These are phyloP conservation scores for Parazoanthus darwini DNA, from an alignment of 92 coral and sea anemone species.

Conservation along the genomic window DNA sequence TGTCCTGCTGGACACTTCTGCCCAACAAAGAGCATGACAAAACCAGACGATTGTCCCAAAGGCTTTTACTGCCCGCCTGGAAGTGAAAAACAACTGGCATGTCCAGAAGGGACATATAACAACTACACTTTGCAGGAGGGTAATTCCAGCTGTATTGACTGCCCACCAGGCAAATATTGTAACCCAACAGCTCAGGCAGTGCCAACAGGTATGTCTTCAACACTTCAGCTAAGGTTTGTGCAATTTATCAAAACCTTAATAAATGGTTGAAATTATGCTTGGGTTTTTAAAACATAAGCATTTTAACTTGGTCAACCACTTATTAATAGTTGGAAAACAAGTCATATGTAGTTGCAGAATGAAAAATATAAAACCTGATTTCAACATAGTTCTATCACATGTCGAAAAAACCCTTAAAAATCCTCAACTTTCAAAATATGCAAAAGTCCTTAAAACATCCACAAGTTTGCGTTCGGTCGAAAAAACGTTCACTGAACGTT, in stretches of 20 bases:
- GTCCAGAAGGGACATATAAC: constrained; percentile 92
- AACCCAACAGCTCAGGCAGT: constrained; percentile 86
- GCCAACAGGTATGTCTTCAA: constrained; percentile 78
- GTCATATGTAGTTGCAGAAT: too few species aligned
- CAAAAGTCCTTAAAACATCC: not conserved
- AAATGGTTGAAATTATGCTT: too few species aligned
- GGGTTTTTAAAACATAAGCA: too few species aligned
- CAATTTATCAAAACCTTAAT: not conserved
- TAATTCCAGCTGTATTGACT: constrained; percentile 83
- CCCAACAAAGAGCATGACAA: constrained; percentile 85
- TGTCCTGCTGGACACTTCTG: constrained; percentile 88
- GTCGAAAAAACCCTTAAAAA: too few species aligned
- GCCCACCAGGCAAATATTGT: constrained; percentile 86
- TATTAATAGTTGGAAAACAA: too few species aligned
- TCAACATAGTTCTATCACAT: too few species aligned
- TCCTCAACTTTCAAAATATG: not conserved
- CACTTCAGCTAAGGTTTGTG: not conserved
- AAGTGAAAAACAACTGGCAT: constrained; percentile 83
- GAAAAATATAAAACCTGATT: too few species aligned
- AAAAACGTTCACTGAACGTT: too few species aligned
- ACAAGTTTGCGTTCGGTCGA: too few species aligned
- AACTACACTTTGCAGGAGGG: constrained; percentile 75
- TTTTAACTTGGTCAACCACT: too few species aligned
- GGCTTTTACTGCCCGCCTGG: constrained; percentile 96
- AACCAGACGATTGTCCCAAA: constrained; percentile 54